Evolutionary conservation across 1,140 invertebrate genomes (phyloP), one percentile per base, ranked within the genome.

Genomic region (Magallana ariakensis): DNA sequence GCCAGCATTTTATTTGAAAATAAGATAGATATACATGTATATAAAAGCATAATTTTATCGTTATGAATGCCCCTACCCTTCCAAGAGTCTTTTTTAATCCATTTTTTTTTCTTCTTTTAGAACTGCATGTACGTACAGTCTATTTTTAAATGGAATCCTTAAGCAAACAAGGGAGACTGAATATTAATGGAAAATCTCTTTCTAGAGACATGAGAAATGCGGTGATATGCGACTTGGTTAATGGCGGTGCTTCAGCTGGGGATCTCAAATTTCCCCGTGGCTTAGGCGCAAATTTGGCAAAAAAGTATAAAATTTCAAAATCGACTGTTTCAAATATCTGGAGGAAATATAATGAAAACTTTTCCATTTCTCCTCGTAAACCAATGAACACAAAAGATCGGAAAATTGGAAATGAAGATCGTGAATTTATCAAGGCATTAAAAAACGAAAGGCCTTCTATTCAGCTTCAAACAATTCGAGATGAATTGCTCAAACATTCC

Each of bases 1-100:
- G n/a, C n/a, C n/a, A n/a, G n/a, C n/a, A n/a, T n/a, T n/a, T n/a
- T n/a, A n/a, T n/a, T n/a, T n/a, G n/a, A n/a, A n/a, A n/a, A n/a
- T n/a, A 94, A 60, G 26, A 33, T 33, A 33, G 33, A 33, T 33
- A 33, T 33, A 33, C 33, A 33, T 33, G 33, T 33, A 33, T 33
- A 33, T 33, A 33, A 33, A 33, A 33, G 4, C 33, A 33, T 33
- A 33, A 33, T 33, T 33, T 33, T 33, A 33, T 33, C 33, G 33
- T n/a, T n/a, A n/a, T n/a, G n/a, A n/a, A n/a, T n/a, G n/a, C n/a
- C n/a, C n/a, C n/a, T n/a, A n/a, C n/a, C n/a, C n/a, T n/a, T n/a
- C n/a, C n/a, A n/a, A n/a, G n/a, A n/a, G n/a, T 33, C 33, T 33
- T 33, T 4, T 33, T 33, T 33, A 33, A 33, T 33, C 1, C 4